Conservation (phyloP, 2,888 invertebrate genomes). For the Palloptera scutellata region DNA sequence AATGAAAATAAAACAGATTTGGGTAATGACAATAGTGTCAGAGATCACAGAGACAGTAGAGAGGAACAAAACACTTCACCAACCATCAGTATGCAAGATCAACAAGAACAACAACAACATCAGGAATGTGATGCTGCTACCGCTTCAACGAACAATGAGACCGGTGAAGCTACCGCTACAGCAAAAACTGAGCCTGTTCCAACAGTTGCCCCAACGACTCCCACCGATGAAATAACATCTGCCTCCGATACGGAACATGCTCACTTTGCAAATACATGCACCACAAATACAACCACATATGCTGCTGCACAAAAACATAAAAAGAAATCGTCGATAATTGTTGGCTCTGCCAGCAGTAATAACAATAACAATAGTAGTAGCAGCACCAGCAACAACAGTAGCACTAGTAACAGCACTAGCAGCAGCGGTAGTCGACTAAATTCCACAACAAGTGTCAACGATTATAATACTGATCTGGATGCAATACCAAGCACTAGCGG, state of each 20-base stretch:
- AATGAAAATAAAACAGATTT: no score
- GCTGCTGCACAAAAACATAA: constrained; percentile 36
- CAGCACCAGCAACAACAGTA: constrained; percentile 13
- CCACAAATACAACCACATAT: constrained; percentile 57
- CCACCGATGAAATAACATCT: constrained; percentile 52
- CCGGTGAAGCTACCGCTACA: not conserved
- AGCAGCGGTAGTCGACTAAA: constrained; percentile 4
- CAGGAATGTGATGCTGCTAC: not conserved
- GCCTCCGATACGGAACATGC: constrained; percentile 58
- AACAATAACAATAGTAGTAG: not conserved
- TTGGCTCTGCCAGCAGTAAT: constrained; percentile 6
- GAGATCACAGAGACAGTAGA: no score
- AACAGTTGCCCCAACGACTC: constrained; percentile 34
- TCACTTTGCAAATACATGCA: constrained; percentile 55
- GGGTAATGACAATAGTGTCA: no score
- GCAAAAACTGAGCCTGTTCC: constrained; percentile 4
- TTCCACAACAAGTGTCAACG: constrained; percentile 17
- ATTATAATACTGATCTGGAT: constrained; percentile 45
- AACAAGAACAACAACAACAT: no score
- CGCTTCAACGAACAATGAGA: not conserved
- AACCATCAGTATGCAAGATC: no score
- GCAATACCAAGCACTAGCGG: constrained; percentile 53
- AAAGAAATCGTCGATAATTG: constrained; percentile 28
- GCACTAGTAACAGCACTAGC: constrained; percentile 12
- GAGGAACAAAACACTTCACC: no score